Evolutionary conservation across 2,113 vertebrate genomes (phyloP).

Genomic region (Riparia riparia): DNA sequence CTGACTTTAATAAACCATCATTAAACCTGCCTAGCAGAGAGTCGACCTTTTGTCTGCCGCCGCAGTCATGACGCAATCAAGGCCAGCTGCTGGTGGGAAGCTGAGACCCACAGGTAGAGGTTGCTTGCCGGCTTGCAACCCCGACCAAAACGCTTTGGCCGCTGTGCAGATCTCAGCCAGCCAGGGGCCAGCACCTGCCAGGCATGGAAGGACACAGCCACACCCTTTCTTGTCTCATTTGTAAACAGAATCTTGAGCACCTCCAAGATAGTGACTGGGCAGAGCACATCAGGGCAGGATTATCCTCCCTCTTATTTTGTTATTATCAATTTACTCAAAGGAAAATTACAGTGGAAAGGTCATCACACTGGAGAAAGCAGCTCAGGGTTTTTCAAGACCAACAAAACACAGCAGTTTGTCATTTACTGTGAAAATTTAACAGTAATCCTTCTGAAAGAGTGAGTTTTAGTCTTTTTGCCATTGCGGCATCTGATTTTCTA

Average conservation of each 20-base stretch:
- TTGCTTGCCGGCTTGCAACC: no score
- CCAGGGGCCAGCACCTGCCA: no score
- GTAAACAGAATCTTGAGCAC: not conserved
- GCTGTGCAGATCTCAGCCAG: no score
- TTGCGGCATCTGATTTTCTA: conserved; percentile 68
- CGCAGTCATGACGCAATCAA: no score
- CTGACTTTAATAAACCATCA: no score
- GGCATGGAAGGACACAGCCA: no score
- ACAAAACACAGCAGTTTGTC: conserved; percentile 72
- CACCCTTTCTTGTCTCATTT: not conserved
- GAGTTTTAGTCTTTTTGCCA: conserved; percentile 67
- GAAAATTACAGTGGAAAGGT: conserved; percentile 62
- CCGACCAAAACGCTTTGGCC: no score
- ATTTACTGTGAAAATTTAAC: conserved; percentile 76
- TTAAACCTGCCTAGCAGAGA: no score
- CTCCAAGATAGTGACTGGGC: not conserved
- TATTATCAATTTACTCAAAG: conserved; percentile 45
- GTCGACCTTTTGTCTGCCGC: no score
- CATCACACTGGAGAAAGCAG: conserved; percentile 61
- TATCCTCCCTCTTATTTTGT: not conserved
- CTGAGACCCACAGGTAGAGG: no score
- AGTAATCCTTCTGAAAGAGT: conserved; percentile 73
- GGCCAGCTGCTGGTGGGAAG: no score
- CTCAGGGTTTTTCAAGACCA: conserved; percentile 64
- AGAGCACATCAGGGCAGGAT: not conserved